Evolutionary conservation across 2,888 invertebrate genomes (phyloP).

Genomic region (Volucella bombylans): DNA sequence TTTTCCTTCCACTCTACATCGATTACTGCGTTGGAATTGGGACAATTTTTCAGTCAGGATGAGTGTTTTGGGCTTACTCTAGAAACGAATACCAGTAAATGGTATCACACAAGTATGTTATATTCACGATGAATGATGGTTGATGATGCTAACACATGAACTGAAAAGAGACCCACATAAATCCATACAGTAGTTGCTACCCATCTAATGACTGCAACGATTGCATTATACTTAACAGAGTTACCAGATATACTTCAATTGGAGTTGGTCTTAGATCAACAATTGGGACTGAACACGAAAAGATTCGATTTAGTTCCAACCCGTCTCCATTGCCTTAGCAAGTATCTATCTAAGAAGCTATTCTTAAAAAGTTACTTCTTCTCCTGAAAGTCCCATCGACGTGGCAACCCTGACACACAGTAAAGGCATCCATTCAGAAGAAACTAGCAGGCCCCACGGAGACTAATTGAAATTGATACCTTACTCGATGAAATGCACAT

Average conservation of each 20-base stretch:
- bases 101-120: not conserved
- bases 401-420: too few relatives aligned
- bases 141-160: not conserved
- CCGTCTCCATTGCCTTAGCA: too few relatives aligned
- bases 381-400: too few relatives aligned
- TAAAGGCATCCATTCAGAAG: conserved; percentile 1
- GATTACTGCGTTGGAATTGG: conserved; percentile 24
- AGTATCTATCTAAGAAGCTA: too few relatives aligned
- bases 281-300: too few relatives aligned
- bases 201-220: not conserved
- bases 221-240: not conserved
- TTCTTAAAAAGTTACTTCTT: too few relatives aligned
- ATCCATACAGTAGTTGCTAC: not conserved
- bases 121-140: too few relatives aligned
- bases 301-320: too few relatives aligned
- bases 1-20: not conserved
- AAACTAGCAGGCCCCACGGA: conserved; percentile 29
- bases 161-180: not conserved
- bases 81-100: not conserved
- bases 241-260: too few relatives aligned
- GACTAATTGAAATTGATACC: conserved; percentile 65
- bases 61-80: not conserved
- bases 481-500: conserved; percentile 8
- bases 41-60: conserved; percentile 1
- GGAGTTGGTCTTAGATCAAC: too few relatives aligned